Evolutionary conservation across 2,113 vertebrate species (phyloP), one percentile per base, ranked within the genome.

Genomic region (Hipposideros armiger): DNA sequence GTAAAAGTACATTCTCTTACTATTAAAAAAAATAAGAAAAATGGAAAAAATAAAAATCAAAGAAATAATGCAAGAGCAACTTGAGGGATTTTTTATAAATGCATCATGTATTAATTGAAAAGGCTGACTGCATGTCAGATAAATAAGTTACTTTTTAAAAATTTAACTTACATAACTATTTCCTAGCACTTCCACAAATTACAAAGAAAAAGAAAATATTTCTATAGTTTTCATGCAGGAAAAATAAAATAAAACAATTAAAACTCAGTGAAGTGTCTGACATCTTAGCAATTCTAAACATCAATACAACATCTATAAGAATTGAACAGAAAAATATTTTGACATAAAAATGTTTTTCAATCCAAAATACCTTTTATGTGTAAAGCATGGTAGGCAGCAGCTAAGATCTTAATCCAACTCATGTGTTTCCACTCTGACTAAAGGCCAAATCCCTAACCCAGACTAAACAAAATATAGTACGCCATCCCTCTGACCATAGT

Each of bases 181-280:
- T 81, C 7, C 30, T 58, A 54, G 26, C 14, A 90, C 64, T 19
- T 93, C 15, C 62, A 62, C 64, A 85, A 70, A 64, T 42, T 45
- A 66, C 30, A 93, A 72, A 54, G 36, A 85, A 70, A 87, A 82
- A 52, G 45, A 73, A 62, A 73, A 62, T 70, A 89, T 36, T 90
- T 7, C 36, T 66, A 36, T 36, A 28, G 26, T 85, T 5, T 54
- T 30, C 20, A 42, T 32, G 32, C 20, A 36, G 66, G 19, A 78
- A 90, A 70, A n/a, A 52, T 77, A 67, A 93, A 73, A 91, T 45
- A 52, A 69, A 87, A 92, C 19, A 8, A 22, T 76, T 92, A 30
- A 77, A 88, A 8, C 1, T 78, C 54, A 62, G 36, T 40, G 62
- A 77, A 77, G 30, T 74, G 7, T 70, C 70, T 89, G 60, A 60